Base-by-base conservation (phyloP, 2,888 invertebrate genomes). In the Junonia oenone region DNA sequence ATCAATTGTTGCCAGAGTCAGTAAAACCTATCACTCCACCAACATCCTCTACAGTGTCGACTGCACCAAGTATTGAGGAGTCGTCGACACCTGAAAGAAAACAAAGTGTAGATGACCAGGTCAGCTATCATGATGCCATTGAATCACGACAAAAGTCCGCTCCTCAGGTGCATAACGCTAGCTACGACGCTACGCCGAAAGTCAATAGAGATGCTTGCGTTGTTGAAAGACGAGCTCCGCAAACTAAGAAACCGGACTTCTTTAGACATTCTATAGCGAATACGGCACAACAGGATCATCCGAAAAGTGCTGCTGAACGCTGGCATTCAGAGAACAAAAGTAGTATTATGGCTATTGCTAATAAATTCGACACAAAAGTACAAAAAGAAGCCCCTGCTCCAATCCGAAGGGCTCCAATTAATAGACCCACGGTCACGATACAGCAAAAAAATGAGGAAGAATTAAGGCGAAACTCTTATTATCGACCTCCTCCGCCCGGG, bases 241-340 rank as follows among this genome's bases (percentile, higher is more conserved):
- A 69, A 1, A 66, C 78, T 17, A 75, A 75, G 2, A 77, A 73
- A 51, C 83, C 83, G 0, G 85, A 86, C 29, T 84, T 81, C 66
- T 82, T 79, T 60, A 75, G 88, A 2, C 89, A 89, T 65, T 86
- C 88, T 22, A 74, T 84, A n/a, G 86, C 81, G 0, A 81, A 87
- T 29, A 69, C 76, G 11, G 51, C 62, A 9, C 64, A 59, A 22
- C 61, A 60, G 4, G 66, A 67, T 40, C 66, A 63, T 22, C 61
- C 62, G 6, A 63, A 50, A 52, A 62, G 43, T 37, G 64, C 58
- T 37, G 64, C 58, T 38, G 67, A 55, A n/a, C 77, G 83, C 3
- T 81, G 85, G 50, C 72, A 76, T 14, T 74, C 81, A 0, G 83
- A 84, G 13, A 69, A 75, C 1, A 83, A 71, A 35, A 82, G 76